Evolutionary conservation across 2,113 vertebrate genomes (phyloP).

Genomic region (Oxyruncus cristatus): DNA sequence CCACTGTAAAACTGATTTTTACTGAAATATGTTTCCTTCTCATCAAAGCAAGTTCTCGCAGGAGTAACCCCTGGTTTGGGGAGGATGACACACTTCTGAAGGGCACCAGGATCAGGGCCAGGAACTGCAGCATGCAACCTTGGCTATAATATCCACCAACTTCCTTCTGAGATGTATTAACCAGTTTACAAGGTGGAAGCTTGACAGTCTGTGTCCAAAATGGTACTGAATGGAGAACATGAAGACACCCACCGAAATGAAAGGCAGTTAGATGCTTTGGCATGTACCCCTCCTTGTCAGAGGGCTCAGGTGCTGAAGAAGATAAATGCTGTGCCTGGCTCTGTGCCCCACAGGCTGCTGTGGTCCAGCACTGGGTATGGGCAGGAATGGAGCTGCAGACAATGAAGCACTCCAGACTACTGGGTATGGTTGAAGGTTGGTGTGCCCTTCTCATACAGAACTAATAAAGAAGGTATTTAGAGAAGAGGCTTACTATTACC

Average conservation of each 20-base stretch:
- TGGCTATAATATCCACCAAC: not conserved
- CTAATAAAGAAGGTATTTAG: not conserved
- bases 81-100: not conserved
- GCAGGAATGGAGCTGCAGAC: not conserved
- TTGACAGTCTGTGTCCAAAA: not conserved
- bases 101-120: not conserved
- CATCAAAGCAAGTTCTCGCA: not conserved
- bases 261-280: not conserved
- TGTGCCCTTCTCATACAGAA: not conserved
- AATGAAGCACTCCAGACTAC: not conserved
- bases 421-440: not conserved
- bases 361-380: accelerated
- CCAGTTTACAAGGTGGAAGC: not conserved
- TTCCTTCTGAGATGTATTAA: not conserved
- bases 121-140: not conserved
- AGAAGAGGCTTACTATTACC: not conserved
- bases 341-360: not conserved
- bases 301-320: not conserved
- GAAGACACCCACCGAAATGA: not conserved
- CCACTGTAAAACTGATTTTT: not conserved
- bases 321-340: not conserved
- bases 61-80: not conserved
- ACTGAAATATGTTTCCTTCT: not conserved
- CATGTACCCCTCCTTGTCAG: not conserved
- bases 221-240: not conserved